These are phyloP conservation scores for Chanos chanos DNA, from an alignment of 2,797 vertebrate genomes.

Conservation along the genomic window DNA sequence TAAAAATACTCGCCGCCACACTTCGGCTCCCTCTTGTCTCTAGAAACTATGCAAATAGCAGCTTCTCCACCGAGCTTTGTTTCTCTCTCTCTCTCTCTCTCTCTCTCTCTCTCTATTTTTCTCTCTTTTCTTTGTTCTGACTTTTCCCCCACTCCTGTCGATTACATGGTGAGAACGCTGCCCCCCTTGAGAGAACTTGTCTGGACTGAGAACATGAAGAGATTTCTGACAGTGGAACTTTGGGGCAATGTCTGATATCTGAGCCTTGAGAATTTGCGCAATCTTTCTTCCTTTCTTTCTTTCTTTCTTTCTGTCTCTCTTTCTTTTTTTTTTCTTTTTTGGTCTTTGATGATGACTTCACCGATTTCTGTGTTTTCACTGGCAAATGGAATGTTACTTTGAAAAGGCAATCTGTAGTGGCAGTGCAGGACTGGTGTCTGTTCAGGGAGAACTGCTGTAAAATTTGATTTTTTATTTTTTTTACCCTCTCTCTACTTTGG, in stretches of 20 bases:
- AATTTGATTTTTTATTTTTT: constrained; percentile 58
- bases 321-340: constrained; percentile 16
- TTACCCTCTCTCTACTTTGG: neutral
- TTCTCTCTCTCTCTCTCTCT: constrained; percentile 19
- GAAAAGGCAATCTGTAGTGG: constrained; percentile 44
- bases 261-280: constrained; percentile 29
- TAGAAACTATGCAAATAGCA: constrained; percentile 62
- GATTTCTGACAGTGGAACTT: constrained; percentile 55
- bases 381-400: neutral
- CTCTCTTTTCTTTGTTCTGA: neutral
- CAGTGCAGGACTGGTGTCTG: constrained; percentile 38
- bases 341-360: constrained; percentile 49
- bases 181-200: constrained; percentile 13
- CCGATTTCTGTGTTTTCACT: constrained; percentile 9
- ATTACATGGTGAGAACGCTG: constrained; percentile 14
- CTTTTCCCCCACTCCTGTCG: constrained; percentile 21
- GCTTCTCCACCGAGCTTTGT: constrained; percentile 39
- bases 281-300: neutral
- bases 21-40: constrained; percentile 48
- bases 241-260: constrained; percentile 48
- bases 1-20: constrained; percentile 60
- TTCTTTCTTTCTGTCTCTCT: constrained; percentile 2
- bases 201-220: constrained; percentile 39
- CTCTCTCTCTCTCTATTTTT: neutral
- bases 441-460: constrained; percentile 35